Evolutionary conservation across 1,140 invertebrate genomes (phyloP), one percentile per base, ranked within the genome.

Genomic region (Drosophila murphyi): DNA sequence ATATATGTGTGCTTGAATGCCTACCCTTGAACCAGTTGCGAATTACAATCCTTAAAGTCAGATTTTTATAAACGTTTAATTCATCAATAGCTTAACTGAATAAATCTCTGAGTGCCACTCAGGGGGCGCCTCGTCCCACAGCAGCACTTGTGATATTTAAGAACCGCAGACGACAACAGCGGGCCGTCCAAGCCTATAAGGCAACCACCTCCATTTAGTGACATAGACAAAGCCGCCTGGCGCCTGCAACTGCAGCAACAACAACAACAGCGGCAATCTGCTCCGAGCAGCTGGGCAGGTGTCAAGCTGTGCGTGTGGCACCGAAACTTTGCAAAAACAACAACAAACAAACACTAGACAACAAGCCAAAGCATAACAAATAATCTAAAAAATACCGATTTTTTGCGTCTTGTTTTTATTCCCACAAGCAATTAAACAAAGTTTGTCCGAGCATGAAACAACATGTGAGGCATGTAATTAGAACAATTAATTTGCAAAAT

Each of bases 281-380:
- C 62, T 45, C 20, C 5, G 8, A 51, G 31, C 67, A 51, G 43
- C 47, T 72, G 67, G 68, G 67, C 85, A 88, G 81, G 85, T 88
- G 85, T 88, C 85, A 85, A 80, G 85, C 85, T 88, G 85, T 88
- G 85, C 83, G 83, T 87, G 78, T 76, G 79, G 78, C 79, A 72
- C 61, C 69, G 64, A 72, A 62, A 52, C 20, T 59, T 73, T 64
- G 71, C 43, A 64, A 72, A 47, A 67, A 72, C 41, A 8, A 67
- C 29, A 10, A 10, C 56, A 29, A 28, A 31, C 56, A 57, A 63
- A 43, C n/a, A 55, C 32, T 20, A 20, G 48, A 34, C 43, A 29
- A 54, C 10, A 52, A 7, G 37, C 47, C 45, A 69, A 60, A 55
- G 34, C 43, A 20, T 20, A 20, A 20, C 20, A 20, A 20, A 20